A percentile compares a stretch with the other conserved stretches of the same genome.
Evolutionary conservation across 2,888 invertebrate genomes (phyloP).

Genomic region (Athalia rosae): DNA sequence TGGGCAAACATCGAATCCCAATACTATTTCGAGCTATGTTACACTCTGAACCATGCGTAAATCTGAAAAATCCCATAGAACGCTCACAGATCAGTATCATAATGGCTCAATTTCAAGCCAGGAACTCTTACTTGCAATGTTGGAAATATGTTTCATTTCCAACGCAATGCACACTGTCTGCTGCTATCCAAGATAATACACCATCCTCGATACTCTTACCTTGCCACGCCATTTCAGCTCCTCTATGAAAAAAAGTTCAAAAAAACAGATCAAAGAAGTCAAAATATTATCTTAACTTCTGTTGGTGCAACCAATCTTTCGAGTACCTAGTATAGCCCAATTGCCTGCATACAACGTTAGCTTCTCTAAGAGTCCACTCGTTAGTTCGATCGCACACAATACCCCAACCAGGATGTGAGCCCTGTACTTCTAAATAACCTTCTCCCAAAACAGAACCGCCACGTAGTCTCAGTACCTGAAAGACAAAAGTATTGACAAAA

Average conservation of each 20-base stretch:
- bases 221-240: conserved; percentile 75
- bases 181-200: conserved; percentile 67
- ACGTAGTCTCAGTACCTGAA: conserved; percentile 72
- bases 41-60: conserved; percentile 66
- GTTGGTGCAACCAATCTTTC: neutral
- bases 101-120: neutral
- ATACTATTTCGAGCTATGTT: conserved; percentile 69
- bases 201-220: conserved; percentile 67
- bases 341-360: conserved; percentile 75
- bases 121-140: conserved; percentile 64
- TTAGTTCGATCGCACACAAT: conserved; percentile 74
- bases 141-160: conserved; percentile 73
- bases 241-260: conserved; percentile 60
- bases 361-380: conserved; percentile 75
- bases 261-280: neutral
- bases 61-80: conserved; percentile 55
- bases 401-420: conserved; percentile 73
- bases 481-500: conserved; percentile 45
- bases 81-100: neutral
- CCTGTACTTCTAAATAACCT: conserved; percentile 74
- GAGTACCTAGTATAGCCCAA: conserved; percentile 74
- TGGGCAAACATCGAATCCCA: conserved; percentile 71
- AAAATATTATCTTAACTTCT: neutral
- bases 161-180: conserved; percentile 69
- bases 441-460: conserved; percentile 72